phyloP scores from a whole-genome alignment of 2,888 invertebrate species.

The Orthosia gothica region DNA sequence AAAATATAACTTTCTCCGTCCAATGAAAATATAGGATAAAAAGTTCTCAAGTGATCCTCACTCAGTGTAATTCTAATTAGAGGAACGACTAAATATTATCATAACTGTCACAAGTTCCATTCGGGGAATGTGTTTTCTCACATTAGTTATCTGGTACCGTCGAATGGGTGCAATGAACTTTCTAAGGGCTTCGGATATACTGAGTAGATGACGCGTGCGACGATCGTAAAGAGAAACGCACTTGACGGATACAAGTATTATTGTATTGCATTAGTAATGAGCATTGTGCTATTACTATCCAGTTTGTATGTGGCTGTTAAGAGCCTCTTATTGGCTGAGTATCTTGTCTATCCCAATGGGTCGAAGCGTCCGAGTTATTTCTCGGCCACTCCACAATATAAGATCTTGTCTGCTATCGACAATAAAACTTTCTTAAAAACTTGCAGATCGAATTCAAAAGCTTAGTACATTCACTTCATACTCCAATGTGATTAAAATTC shows the following conservation, averaged over 20 bases:
- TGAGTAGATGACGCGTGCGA: slow-evolving; percentile 70
- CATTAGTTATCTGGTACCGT: slow-evolving; percentile 79
- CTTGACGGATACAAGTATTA: slow-evolving; percentile 55
- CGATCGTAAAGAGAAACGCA: slow-evolving; percentile 65
- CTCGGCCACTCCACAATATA: too few species aligned
- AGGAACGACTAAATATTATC: slow-evolving; percentile 76
- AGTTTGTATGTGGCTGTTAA: slow-evolving; percentile 21
- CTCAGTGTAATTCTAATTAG: slow-evolving; percentile 66
- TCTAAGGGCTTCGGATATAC: slow-evolving; percentile 76
- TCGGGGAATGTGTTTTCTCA: slow-evolving; percentile 79
- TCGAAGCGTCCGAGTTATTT: too few species aligned
- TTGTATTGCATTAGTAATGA: slow-evolving; percentile 47
- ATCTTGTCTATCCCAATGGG: neutral
- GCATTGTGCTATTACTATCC: slow-evolving; percentile 29
- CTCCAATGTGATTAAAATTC: neutral
- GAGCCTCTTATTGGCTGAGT: slow-evolving; percentile 23
- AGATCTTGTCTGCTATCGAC: slow-evolving; percentile 1
- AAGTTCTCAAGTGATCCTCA: slow-evolving; percentile 46
- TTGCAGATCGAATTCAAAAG: neutral
- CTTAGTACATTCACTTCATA: neutral
- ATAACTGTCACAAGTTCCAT: slow-evolving; percentile 76
- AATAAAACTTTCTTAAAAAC: slow-evolving; percentile 30
- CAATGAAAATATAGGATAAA: slow-evolving; percentile 48
- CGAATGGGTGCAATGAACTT: slow-evolving; percentile 78
- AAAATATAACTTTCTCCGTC: slow-evolving; percentile 46